Evolutionary conservation across 2,113 vertebrate genomes (phyloP).

Genomic region (Muscicapa adusta): DNA sequence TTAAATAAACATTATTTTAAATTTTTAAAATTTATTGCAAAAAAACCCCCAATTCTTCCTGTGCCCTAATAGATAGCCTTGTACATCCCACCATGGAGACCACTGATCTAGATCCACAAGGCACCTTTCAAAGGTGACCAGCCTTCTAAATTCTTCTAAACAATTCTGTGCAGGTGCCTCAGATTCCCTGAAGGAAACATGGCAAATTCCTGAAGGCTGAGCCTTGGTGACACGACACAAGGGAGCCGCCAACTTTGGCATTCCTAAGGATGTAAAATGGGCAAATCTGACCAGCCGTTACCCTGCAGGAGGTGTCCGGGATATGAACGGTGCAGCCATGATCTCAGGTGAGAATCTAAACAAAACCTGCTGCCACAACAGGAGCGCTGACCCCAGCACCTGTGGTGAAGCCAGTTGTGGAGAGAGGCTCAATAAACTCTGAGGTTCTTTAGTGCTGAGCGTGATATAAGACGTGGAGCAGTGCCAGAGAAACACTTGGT

Average conservation of each 20-base stretch:
- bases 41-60: neutral
- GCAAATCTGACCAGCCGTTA: neutral
- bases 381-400: neutral
- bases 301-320: neutral
- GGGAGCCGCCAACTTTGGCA: neutral
- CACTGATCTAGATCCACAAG: neutral
- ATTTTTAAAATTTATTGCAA: neutral
- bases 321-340: neutral
- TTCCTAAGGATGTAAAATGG: neutral
- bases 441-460: slow-evolving; percentile 1
- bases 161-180: neutral
- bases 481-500: slow-evolving; percentile 20
- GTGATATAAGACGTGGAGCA: neutral
- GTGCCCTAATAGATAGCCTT: neutral
- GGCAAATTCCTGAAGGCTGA: neutral
- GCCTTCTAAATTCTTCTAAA: neutral
- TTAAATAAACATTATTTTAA: neutral
- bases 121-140: neutral
- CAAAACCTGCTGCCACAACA: neutral
- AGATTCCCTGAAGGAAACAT: neutral
- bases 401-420: neutral
- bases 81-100: neutral
- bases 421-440: neutral
- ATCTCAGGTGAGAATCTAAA: neutral
- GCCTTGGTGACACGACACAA: neutral